Evolutionary conservation across 2,888 invertebrate genomes (phyloP), one percentile per base, ranked within the genome.

Genomic region (Pollenia angustigena): DNA sequence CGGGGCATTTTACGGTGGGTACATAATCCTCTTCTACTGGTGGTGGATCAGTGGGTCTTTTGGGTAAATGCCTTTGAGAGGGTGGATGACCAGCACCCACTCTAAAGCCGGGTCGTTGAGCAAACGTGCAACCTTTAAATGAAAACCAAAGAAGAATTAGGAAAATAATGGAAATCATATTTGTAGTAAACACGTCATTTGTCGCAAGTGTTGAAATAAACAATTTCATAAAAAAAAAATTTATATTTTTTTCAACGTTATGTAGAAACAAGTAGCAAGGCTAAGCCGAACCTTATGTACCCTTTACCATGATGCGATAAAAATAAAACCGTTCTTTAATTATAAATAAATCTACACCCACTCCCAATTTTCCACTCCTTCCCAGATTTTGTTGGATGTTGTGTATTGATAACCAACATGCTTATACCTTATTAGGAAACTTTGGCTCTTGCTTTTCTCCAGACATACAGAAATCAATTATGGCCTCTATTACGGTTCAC

Each of bases 1-100:
- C 97, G 0, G 98, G 98, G 90, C 98, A 98, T 89, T 96, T 94
- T 76, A 95, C 95, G 23, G 96, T 94, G 88, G 95, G 94, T 85
- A 94, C 95, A 90, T 95, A 95, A 71, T 95, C 95, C 1, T 91
- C 92, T 3, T 92, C 91, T 4, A 62, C 89, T 83, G 87, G 90
- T 87, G 91, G 91, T 18, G 90, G 90, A 79, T 90, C 90, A 8
- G 89, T 91, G 68, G 90, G 89, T 23, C 90, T 89, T 69, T 90
- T 91, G 9, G 93, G 92, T 76, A 92, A 89, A 82, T 92, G 91
- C 10, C 92, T 90, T 78, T 91, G 91, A 2, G 92, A 92, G 42
- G 89, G 76, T 68, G 92, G 92, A 90, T 92, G 92, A 64, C 92
- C 92, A 10, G 89, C 32, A 18, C 91, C 91, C 42, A 88, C 89